These are phyloP conservation scores for Perognathus longimembris DNA, from an alignment of 2,113 vertebrate species.

Conservation along the genomic window DNA sequence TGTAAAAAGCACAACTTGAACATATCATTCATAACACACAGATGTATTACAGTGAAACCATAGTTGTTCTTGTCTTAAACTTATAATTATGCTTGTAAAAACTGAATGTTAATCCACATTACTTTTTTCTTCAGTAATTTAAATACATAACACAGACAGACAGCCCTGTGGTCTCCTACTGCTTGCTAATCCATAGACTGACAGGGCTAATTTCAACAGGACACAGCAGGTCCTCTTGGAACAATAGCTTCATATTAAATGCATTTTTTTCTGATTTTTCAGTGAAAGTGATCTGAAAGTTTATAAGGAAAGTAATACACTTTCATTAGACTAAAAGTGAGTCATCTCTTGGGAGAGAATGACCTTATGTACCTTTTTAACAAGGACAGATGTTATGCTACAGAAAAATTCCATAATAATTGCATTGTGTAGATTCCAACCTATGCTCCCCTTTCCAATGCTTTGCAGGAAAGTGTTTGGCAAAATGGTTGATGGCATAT, in stretches of 20 bases:
- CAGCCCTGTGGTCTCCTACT: not conserved
- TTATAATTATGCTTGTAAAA: conserved; percentile 63
- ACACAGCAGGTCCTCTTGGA: conserved; percentile 18
- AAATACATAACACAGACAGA: conserved; percentile 53
- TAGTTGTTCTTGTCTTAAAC: conserved; percentile 58
- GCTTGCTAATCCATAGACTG: conserved; percentile 39
- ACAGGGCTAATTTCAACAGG: conserved; percentile 53
- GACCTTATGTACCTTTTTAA: conserved; percentile 1
- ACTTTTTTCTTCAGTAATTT: conserved; percentile 56
- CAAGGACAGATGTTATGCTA: conserved; percentile 45
- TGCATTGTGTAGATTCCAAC: not conserved
- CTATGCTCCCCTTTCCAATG: not conserved
- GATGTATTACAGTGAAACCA: conserved; percentile 56
- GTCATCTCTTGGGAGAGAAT: no score
- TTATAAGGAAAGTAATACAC: no score
- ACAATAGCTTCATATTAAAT: conserved; percentile 29
- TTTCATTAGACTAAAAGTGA: no score
- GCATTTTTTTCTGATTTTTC: not conserved
- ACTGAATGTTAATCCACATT: not conserved
- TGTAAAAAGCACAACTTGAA: conserved; percentile 30
- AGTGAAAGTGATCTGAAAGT: no score
- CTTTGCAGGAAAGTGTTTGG: conserved; percentile 40
- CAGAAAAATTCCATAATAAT: conserved; percentile 12
- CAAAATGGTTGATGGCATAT: conserved; percentile 1
- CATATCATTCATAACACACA: conserved; percentile 36